These are phyloP conservation scores for Pseudomugil tenellus DNA, from an alignment of 2,797 vertebrate genomes.

Conservation along the genomic window DNA sequence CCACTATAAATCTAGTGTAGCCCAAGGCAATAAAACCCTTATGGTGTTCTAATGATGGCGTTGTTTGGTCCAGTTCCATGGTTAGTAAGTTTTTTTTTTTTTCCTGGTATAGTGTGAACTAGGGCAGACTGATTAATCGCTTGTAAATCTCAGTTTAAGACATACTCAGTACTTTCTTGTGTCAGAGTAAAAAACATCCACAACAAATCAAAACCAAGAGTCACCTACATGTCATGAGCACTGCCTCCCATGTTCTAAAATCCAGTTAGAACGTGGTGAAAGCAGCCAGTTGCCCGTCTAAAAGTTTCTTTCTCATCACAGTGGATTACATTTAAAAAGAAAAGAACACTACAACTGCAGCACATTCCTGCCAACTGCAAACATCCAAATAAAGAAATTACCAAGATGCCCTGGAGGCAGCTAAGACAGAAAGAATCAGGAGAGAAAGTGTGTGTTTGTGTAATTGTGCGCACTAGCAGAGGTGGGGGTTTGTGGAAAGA, in stretches of 20 bases:
- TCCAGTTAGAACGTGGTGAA: neutral
- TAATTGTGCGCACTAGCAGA: neutral
- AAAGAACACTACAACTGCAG: conserved; percentile 12
- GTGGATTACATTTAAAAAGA: neutral
- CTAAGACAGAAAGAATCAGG: conserved; percentile 11
- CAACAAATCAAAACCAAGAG: too few species aligned
- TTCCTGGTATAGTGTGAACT: too few species aligned
- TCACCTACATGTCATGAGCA: neutral
- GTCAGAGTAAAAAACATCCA: too few species aligned
- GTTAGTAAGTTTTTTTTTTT: too few species aligned
- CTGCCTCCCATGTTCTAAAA: too few species aligned
- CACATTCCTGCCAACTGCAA: conserved; percentile 44
- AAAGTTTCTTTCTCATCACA: neutral
- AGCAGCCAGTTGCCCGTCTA: neutral
- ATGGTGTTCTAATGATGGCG: too few species aligned
- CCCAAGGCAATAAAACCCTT: too few species aligned
- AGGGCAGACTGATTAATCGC: too few species aligned
- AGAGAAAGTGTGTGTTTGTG: conserved; percentile 8
- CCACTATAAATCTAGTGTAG: too few species aligned
- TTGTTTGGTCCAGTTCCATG: too few species aligned
- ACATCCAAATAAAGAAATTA: conserved; percentile 49
- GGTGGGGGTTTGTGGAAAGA: conserved; percentile 33
- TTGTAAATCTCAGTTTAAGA: too few species aligned
- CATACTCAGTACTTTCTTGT: too few species aligned
- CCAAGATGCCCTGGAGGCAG: conserved; percentile 25